Evolutionary conservation across 2,888 invertebrate species (phyloP), one percentile per base, ranked within the genome.

Genomic region (Drosophila barbarae): DNA sequence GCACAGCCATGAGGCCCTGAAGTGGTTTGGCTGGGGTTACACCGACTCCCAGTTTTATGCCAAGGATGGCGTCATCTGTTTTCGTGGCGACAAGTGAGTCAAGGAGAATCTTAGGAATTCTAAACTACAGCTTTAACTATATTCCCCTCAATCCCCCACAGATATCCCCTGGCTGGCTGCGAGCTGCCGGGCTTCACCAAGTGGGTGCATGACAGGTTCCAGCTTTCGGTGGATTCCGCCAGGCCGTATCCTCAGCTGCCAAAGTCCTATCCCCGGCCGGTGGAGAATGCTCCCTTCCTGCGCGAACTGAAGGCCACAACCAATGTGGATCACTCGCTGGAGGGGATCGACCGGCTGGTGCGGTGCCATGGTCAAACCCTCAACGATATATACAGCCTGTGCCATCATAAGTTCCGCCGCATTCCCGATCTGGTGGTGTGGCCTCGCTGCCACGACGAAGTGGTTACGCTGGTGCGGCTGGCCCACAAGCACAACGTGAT

Each of bases 1-100:
- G 91, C 91, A 60, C 91, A 98, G 98, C 84, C 96, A 98, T 90
- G 95, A 97, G 55, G 89, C 96, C 35, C 90, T 99, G 52, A 98
- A 98, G 91, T 99, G 99, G 99, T 98, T 98, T 90, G 99, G 99
- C 23, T 99, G 99, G 99, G 99, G 99, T n/a, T 99, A 98, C 91
- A 95, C 94, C 73, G 98, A 99, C 90, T 96, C 98, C 0, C 93
- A 93, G 89, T 99, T 99, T 89, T 89, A 92, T 53, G 87, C 95
- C 7, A 91, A 93, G 76, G 90, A 93, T 60, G 91, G 92, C 69
- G 90, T 91, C 5, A 89, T 92, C 49, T 91, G 92, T 70, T 98
- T 99, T 88, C 84, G 94, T 93, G 98, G 98, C 47, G 91, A 94
- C 86, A 94, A 96, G 96, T 96, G 88, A 90, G 90, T n/a, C n/a